phyloP scores from a whole-genome alignment of 1,140 invertebrate genomes.

The Halictus rubicundus region DNA sequence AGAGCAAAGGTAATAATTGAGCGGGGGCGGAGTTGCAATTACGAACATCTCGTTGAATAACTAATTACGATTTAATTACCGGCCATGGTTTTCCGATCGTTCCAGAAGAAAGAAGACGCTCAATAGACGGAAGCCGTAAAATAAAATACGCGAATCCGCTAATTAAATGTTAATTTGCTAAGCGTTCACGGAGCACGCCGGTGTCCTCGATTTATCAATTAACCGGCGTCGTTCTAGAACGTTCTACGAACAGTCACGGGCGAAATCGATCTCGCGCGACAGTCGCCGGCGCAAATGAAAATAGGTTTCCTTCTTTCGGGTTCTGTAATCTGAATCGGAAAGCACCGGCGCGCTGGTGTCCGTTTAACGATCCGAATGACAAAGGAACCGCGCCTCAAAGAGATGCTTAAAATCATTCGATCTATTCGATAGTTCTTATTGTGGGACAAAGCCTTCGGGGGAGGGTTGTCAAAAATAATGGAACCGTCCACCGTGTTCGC shows the following conservation, averaged over 20 bases:
- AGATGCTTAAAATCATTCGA: constrained; percentile 7
- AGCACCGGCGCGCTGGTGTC: neutral
- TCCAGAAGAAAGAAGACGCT: neutral
- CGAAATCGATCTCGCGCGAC: constrained; percentile 35
- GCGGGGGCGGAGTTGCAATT: neutral
- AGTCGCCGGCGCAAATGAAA: constrained; percentile 10
- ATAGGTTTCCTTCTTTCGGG: constrained; percentile 26
- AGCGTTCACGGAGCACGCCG: neutral
- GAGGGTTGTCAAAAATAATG: neutral
- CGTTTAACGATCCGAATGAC: constrained; percentile 19
- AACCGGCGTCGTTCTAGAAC: neutral
- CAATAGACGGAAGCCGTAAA: no score
- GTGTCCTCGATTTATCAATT: constrained; percentile 33
- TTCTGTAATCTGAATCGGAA: neutral
- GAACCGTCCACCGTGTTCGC: neutral
- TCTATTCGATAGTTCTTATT: neutral
- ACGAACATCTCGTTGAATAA: neutral
- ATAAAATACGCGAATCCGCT: constrained; percentile 4
- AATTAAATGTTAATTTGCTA: constrained; percentile 43
- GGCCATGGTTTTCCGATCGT: neutral
- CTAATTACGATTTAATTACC: constrained; percentile 18
- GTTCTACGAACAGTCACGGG: constrained; percentile 8
- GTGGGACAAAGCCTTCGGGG: neutral
- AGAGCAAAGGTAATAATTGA: no score
- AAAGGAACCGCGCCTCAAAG: constrained; percentile 10